Base-by-base conservation (phyloP, 1,140 invertebrate genomes). In the Drosophila orena region DNA sequence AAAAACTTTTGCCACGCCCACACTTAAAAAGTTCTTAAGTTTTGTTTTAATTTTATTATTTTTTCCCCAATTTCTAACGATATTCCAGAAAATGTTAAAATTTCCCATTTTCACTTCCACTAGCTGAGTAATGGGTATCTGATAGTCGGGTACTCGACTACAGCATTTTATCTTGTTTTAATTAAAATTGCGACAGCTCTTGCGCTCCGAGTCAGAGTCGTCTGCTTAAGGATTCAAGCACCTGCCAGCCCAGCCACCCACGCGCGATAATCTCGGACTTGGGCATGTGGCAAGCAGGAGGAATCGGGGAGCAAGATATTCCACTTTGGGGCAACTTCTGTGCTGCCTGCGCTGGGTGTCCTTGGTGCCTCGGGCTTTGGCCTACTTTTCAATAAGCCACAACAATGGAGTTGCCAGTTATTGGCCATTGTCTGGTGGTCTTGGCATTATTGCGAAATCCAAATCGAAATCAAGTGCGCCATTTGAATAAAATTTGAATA, bases 361-460 rank as follows among this genome's bases (percentile, higher is more conserved):
- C 81, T 81, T 88, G 78, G 46, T 20, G 74, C 55, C 59, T 70
- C 68, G 71, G 49, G 62, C 43, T 70, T 54, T 76, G 73, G 61
- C 73, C 73, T 76, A 76, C 72, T 76, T 76, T 76, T 76, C 54
- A 54, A 76, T 76, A 76, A 59, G 54, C 68, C 70, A 59, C 55
- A 69, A 70, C 69, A 64, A 52, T 64, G 38, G 40, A 77, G 72
- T 79, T 62, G 60, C 40, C 57, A 59, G 52, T 56, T 71, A 59
- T 65, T 79, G 71, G 62, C 77, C 72, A 75, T 75, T 75, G 61
- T 53, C 61, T 75, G 53, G 46, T 40, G 38, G 17, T 60, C 55
- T 34, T 60, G 49, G 22, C 35, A 27, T 30, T 55, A 66, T 75
- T 75, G 60, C 47, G 38, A 65, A 58, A 72, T 49, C 56, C 37